Evolutionary conservation across 2,113 vertebrate species (phyloP).

Genomic region (Peromyscus californicus): DNA sequence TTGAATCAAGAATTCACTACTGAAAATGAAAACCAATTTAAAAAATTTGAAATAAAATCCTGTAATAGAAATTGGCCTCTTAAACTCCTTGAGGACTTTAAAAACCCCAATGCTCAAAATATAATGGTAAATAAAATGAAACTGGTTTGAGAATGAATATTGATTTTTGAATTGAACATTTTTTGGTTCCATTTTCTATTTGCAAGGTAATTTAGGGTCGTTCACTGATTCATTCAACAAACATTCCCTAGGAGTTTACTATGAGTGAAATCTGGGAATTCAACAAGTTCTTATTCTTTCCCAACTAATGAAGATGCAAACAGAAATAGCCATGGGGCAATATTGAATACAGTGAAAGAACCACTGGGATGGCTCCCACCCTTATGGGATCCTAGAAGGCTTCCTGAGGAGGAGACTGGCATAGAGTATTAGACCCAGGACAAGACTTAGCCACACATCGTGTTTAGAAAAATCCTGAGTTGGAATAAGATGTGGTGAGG

Average conservation of each 20-base stretch:
- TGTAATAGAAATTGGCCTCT: neutral
- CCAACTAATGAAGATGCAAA: neutral
- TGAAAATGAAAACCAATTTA: conserved; percentile 44
- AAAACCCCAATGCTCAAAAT: neutral
- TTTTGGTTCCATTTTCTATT: conserved; percentile 55
- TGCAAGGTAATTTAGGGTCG: conserved; percentile 20
- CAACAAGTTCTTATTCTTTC: conserved; percentile 1
- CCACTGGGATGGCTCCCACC: neutral
- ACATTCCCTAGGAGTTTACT: neutral
- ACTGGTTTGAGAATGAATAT: neutral
- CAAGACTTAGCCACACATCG: neutral
- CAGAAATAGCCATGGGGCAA: neutral
- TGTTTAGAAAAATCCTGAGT: conserved; percentile 33
- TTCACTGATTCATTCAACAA: conserved; percentile 48
- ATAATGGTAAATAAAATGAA: neutral
- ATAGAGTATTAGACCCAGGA: neutral
- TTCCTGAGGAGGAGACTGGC: conserved; percentile 12
- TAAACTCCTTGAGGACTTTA: neutral
- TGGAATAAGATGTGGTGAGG: neutral
- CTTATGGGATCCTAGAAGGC: neutral
- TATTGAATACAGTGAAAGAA: conserved; percentile 1
- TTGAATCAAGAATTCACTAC: conserved; percentile 16
- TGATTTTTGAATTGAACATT: neutral
- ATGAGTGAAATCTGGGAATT: neutral
- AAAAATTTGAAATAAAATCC: conserved; percentile 29